Evolutionary conservation across 2,888 invertebrate species (phyloP).

Genomic region (Hemicrepidius hirtus): DNA sequence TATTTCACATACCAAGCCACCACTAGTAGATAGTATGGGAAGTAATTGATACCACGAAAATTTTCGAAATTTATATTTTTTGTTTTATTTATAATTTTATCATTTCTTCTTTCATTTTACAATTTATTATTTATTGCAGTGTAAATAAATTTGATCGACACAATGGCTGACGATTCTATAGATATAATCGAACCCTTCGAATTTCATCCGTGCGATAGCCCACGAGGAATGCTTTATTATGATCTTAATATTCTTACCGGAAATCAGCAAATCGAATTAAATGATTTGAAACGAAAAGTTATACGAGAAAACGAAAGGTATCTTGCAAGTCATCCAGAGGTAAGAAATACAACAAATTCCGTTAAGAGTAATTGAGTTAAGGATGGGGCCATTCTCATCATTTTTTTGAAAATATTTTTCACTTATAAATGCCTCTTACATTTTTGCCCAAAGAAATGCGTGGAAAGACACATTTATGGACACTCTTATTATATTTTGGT

Average conservation of each 20-base stretch:
- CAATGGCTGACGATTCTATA: constrained; percentile 64
- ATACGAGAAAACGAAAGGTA: constrained; percentile 65
- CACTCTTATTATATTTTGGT: constrained; percentile 13
- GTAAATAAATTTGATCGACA: constrained; percentile 13
- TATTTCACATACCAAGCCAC: too few species aligned
- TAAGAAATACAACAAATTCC: too few species aligned
- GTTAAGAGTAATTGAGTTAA: neutral
- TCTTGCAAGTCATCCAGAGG: constrained; percentile 66
- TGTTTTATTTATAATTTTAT: too few species aligned
- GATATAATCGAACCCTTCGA: constrained; percentile 58
- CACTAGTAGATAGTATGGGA: too few species aligned
- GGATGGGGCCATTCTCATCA: too few species aligned
- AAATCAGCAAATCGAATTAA: constrained; percentile 63
- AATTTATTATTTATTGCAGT: neutral
- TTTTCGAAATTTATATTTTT: too few species aligned
- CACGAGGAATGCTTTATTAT: constrained; percentile 65
- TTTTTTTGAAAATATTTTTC: too few species aligned
- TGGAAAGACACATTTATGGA: too few species aligned
- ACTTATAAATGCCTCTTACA: too few species aligned
- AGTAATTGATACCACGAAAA: too few species aligned
- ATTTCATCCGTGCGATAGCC: constrained; percentile 64
- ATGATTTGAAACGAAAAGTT: constrained; percentile 62
- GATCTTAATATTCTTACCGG: constrained; percentile 61
- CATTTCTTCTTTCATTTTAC: too few species aligned
- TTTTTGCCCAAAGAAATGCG: too few species aligned